Conservation (phyloP, 1,140 invertebrate genomes). For the Solen grandis region DNA sequence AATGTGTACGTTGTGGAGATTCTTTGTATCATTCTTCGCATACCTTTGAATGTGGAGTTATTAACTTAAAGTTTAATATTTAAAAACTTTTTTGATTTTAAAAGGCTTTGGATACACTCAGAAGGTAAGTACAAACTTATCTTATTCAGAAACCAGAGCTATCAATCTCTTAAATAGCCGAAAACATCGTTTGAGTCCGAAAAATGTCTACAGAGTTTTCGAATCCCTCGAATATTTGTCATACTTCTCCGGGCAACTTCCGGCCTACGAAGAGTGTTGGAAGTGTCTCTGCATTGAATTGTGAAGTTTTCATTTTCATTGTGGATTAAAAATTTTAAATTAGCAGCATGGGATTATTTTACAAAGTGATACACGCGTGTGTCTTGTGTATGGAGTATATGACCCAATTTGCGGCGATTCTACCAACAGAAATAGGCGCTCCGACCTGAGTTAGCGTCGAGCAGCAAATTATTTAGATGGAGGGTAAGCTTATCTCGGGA, state of each 20-base stretch:
- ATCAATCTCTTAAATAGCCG: background rate
- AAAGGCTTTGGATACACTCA: constrained; percentile 46
- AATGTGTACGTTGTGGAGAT: constrained; percentile 94
- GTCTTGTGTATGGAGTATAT: constrained; percentile 9
- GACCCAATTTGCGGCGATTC: constrained; percentile 50
- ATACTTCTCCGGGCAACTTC: constrained; percentile 84
- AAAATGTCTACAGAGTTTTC: constrained; percentile 86
- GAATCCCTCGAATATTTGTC: constrained; percentile 89
- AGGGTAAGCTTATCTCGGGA: too few species aligned
- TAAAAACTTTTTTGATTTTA: constrained; percentile 38
- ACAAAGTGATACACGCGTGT: background rate
- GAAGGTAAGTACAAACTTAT: constrained; percentile 58
- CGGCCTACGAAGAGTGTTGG: constrained; percentile 57
- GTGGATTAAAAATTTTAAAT: background rate
- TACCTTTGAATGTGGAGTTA: constrained; percentile 89
- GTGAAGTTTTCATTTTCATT: background rate
- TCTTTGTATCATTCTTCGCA: constrained; percentile 97
- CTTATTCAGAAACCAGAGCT: background rate
- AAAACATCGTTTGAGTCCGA: constrained; percentile 80
- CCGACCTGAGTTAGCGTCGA: too few species aligned
- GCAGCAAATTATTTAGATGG: too few species aligned
- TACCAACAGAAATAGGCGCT: constrained; percentile 29
- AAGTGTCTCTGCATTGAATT: constrained; percentile 31
- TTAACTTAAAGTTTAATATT: constrained; percentile 54
- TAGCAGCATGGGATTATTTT: background rate